phyloP scores from a whole-genome alignment of 2,797 vertebrate species.

The Nothura maculosa region DNA sequence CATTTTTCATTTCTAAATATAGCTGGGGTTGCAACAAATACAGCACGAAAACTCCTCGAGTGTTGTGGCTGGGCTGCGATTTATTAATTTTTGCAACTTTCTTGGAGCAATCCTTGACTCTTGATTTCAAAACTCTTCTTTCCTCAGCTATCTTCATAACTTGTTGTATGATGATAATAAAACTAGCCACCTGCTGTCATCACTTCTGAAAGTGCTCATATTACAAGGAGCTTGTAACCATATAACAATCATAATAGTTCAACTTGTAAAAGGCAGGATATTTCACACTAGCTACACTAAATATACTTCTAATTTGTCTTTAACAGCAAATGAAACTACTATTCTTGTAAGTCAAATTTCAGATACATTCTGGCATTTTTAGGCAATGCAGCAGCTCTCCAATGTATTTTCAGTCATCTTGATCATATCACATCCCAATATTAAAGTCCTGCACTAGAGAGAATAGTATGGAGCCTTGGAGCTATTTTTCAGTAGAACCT shows the following conservation, averaged over 20 bases:
- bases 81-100: background rate
- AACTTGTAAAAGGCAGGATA: background rate
- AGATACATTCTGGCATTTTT: background rate
- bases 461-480: background rate
- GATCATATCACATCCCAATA: background rate
- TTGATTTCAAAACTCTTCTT: background rate
- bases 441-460: background rate
- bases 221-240: background rate
- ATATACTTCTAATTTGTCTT: background rate
- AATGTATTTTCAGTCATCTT: background rate
- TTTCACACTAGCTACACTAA: background rate
- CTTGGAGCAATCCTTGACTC: background rate
- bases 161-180: background rate
- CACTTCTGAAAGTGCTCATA: background rate
- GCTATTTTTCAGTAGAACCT: background rate
- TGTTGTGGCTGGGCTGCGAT: background rate
- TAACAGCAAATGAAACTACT: background rate
- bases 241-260: background rate
- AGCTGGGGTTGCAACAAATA: background rate
- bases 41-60: background rate
- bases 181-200: background rate
- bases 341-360: background rate
- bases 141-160: background rate
- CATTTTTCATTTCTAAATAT: background rate
- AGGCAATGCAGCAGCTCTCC: background rate